Evolutionary conservation across 2,888 invertebrate species (phyloP).

Genomic region (Altica lythri): DNA sequence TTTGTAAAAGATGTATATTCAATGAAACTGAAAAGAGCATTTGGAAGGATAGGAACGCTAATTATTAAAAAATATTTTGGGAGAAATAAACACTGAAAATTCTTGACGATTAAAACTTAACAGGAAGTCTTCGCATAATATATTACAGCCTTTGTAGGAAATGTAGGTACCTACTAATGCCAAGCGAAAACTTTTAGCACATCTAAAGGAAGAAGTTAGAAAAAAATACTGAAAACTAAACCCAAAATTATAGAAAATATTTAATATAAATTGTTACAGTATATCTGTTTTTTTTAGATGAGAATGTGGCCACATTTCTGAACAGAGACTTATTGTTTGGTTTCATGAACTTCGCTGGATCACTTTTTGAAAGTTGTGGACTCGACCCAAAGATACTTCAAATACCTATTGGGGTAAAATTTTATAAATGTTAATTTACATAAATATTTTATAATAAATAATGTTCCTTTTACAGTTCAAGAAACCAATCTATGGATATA

Average conservation of each 20-base stretch:
- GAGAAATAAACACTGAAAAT: too few relatives aligned
- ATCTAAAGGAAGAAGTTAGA: too few relatives aligned
- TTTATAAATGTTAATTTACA: background rate
- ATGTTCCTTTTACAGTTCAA: constrained; percentile 62
- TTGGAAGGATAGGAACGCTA: too few relatives aligned
- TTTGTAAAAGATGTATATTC: too few relatives aligned
- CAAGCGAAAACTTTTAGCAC: too few relatives aligned
- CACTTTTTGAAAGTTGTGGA: constrained; percentile 67
- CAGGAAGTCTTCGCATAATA: too few relatives aligned
- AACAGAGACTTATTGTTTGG: constrained; percentile 74
- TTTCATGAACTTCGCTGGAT: constrained; percentile 72
- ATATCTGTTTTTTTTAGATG: constrained; percentile 65
- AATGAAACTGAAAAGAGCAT: too few relatives aligned
- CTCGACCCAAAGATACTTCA: constrained; percentile 67
- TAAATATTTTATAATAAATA: background rate
- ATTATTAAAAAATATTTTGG: too few relatives aligned
- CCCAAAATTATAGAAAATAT: background rate
- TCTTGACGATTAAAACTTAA: too few relatives aligned
- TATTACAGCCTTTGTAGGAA: too few relatives aligned
- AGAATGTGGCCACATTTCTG: constrained; percentile 84
- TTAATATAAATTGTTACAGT: background rate
- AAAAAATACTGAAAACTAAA: too few relatives aligned
- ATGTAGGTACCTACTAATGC: too few relatives aligned
- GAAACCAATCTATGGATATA: constrained; percentile 75
- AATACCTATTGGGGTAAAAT: constrained; percentile 65